phyloP scores from a whole-genome alignment of 53 echinoderm and acorn worm genomes.

The Luidia sarsii region DNA sequence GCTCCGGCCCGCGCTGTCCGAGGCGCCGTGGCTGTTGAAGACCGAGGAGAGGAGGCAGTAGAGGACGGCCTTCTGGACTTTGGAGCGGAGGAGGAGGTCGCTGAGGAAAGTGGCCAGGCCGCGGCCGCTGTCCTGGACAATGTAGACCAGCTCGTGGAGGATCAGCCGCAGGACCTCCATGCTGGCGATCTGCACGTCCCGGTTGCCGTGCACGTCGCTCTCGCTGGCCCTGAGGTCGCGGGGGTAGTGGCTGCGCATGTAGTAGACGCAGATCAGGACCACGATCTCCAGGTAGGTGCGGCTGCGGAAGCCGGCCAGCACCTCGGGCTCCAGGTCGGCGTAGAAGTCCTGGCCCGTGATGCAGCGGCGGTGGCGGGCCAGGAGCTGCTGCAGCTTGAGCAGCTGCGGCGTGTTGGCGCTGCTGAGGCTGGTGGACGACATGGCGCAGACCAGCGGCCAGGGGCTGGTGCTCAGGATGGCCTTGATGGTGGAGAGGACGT shows the following conservation, averaged over 20 bases:
- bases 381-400: slow-evolving; percentile 89
- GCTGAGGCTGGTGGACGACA: slow-evolving; percentile 98
- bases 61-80: slow-evolving; percentile 94
- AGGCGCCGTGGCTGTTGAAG: slow-evolving; percentile 63
- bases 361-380: slow-evolving; percentile 89
- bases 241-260: slow-evolving; percentile 94
- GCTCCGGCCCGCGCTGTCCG: slow-evolving; percentile 18
- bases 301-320: slow-evolving; percentile 80
- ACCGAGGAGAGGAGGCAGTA: slow-evolving; percentile 95
- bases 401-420: slow-evolving; percentile 99
- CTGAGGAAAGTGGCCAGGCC: slow-evolving; percentile 95
- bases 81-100: slow-evolving; percentile 86
- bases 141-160: slow-evolving; percentile 78
- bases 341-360: slow-evolving; percentile 95
- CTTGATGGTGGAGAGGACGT: slow-evolving; percentile 83
- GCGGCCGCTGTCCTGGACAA: slow-evolving; percentile 86
- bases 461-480: slow-evolving; percentile 87
- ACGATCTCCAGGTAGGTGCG: slow-evolving; percentile 96
- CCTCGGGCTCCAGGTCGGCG: slow-evolving; percentile 84
- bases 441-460: slow-evolving; percentile 90
- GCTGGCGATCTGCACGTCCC: slow-evolving; percentile 94
- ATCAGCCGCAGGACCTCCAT: slow-evolving; percentile 92
- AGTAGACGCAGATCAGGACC: slow-evolving; percentile 90
- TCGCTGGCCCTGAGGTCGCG: slow-evolving; percentile 72
- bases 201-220: slow-evolving; percentile 80